Percentiles rank a stretch among this genome's conserved stretches.
These are phyloP conservation scores for Cecidostiba fungosa DNA, from an alignment of 2,888 invertebrate genomes.

Conservation along the genomic window DNA sequence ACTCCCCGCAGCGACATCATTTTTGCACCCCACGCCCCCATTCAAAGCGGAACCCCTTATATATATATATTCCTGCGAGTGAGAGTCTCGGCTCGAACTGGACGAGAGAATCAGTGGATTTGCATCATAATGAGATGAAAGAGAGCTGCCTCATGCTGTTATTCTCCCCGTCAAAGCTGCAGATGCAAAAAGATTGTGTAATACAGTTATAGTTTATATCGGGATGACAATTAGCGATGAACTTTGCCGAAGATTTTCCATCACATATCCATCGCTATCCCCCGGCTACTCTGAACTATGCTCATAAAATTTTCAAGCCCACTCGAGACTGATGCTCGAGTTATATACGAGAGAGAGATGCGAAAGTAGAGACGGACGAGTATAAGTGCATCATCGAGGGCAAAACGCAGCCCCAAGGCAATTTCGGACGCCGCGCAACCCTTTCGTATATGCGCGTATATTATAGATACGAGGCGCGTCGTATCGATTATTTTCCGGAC, in stretches of 20 bases:
- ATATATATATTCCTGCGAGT: neutral
- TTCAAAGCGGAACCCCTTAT: constrained; percentile 50
- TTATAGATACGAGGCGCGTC: neutral
- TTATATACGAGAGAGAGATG: neutral
- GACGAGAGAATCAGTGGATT: constrained; percentile 21
- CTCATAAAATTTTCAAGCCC: constrained; percentile 18
- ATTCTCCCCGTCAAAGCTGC: neutral
- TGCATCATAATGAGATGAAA: constrained; percentile 55
- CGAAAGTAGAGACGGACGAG: neutral
- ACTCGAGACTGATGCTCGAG: neutral
- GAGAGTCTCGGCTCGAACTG: constrained; percentile 5
- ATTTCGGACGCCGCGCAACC: constrained; percentile 28
- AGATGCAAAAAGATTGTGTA: neutral
- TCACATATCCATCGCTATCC: neutral
- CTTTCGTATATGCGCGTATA: constrained; percentile 27
- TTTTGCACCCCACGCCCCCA: constrained; percentile 51
- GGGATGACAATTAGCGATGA: neutral
- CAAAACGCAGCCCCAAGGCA: constrained; percentile 20
- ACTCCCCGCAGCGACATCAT: constrained; percentile 72
- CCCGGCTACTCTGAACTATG: neutral
- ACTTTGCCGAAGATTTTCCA: neutral
- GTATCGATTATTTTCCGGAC: constrained; percentile 55
- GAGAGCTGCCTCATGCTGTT: neutral
- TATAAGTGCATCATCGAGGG: constrained; percentile 31
- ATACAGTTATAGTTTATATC: neutral